These are phyloP conservation scores for Tinea trinotella DNA, from an alignment of 2,888 invertebrate genomes.

Conservation along the genomic window DNA sequence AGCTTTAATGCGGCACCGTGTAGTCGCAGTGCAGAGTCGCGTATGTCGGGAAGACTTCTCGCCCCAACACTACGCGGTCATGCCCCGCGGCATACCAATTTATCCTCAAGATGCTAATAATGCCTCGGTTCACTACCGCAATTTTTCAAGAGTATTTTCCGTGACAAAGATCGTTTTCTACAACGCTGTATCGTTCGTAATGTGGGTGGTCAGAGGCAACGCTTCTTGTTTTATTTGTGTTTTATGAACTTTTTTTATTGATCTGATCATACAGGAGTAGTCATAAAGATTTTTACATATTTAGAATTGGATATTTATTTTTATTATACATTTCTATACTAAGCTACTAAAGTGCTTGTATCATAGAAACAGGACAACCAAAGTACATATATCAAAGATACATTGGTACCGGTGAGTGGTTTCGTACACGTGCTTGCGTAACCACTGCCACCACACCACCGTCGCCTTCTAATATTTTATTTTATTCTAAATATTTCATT, in stretches of 20 bases:
- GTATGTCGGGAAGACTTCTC: slow-evolving; percentile 9
- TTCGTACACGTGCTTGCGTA: no score
- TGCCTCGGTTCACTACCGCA: slow-evolving; percentile 47
- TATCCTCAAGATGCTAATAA: slow-evolving; percentile 59
- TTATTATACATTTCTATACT: no score
- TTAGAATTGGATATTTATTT: no score
- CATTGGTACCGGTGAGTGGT: no score
- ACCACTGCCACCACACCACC: no score
- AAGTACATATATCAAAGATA: no score
- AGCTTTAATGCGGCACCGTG: slow-evolving; percentile 7
- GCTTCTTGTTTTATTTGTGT: not conserved
- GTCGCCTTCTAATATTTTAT: no score
- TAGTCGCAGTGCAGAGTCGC: slow-evolving; percentile 12
- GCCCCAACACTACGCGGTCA: slow-evolving; percentile 28
- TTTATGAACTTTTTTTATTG: not conserved
- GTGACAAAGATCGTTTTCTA: slow-evolving; percentile 46
- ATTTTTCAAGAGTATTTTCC: slow-evolving; percentile 25
- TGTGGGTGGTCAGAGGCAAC: slow-evolving; percentile 19
- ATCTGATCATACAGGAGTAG: no score
- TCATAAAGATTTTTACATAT: no score
- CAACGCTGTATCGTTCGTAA: slow-evolving; percentile 25
- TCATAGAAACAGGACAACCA: no score
- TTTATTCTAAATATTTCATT: not conserved
- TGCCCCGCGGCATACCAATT: slow-evolving; percentile 62
- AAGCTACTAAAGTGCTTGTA: no score